Evolutionary conservation across 2,888 invertebrate genomes (phyloP), one percentile per base, ranked within the genome.

Genomic region (Notodonta ziczac): DNA sequence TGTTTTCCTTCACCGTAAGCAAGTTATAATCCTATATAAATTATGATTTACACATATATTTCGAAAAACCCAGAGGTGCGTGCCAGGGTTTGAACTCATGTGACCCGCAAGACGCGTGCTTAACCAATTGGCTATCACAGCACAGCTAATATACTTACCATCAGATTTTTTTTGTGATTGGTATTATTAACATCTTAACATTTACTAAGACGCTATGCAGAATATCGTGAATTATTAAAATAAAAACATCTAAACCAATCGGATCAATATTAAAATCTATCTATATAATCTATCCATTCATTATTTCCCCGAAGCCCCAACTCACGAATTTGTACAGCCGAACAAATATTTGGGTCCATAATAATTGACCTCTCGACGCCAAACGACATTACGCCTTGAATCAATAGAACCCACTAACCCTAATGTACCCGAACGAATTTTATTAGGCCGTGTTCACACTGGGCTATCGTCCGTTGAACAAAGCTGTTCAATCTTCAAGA

Each of bases 381-480:
- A 50, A 57, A 51, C 39, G n/a, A 57, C 50, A 52, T 52, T 44
- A 51, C 42, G 32, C 50, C 24, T 50, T 55, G 50, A 59, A 59
- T 59, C 59, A 59, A 59, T 56, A 59, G 24, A 32, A 51, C 59
- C 54, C 32, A 50, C 40, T 50, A 40, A 56, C 50, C 35, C 16
- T 55, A 59, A 55, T 59, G 35, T 56, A 39, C 54, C 39, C 54
- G 39, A 54, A 35, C 10, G 39, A 54, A 39, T 39, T n/a, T n/a
- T 39, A 54, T 52, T 35, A 52, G 10, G 14, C 39, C 48, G 46
- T 55, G 35, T 16, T 48, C 46, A 46, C n/a, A 59, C 44, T 54
- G 54, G 32, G 32, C 32, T 24, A 14, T n/a, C 7, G 48, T n/a
- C 48, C n/a, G n/a, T 48, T 48, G 7, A 7, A 48, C 14, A n/a